These are phyloP conservation scores for Cacajao melanocephalus DNA, from an alignment of 2,797 vertebrate species.

Conservation along the genomic window DNA sequence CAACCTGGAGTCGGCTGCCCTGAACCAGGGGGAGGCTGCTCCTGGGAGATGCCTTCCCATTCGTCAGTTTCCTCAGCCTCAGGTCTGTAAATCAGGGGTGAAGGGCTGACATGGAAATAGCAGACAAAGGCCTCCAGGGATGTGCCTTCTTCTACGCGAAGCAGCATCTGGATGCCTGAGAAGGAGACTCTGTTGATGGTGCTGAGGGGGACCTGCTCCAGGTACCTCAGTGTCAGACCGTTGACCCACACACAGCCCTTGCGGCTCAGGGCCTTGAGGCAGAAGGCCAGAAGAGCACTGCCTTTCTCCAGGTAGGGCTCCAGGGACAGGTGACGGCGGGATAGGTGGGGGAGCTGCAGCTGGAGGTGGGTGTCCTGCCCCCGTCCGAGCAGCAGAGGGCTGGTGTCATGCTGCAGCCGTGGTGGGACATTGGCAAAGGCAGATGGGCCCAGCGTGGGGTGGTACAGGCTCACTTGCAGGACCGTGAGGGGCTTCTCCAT, in stretches of 20 bases:
- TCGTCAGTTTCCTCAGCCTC: not conserved
- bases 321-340: slow-evolving; percentile 50
- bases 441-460: slow-evolving; percentile 1
- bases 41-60: not conserved
- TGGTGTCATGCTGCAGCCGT: slow-evolving; percentile 60
- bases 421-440: slow-evolving; percentile 67
- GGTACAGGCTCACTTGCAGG: slow-evolving; percentile 70
- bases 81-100: not conserved
- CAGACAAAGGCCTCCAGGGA: slow-evolving; percentile 55
- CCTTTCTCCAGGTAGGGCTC: slow-evolving; percentile 63
- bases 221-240: slow-evolving; percentile 27
- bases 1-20: not conserved
- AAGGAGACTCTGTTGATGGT: not conserved
- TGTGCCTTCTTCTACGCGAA: not conserved
- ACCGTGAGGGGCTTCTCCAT: slow-evolving; percentile 27
- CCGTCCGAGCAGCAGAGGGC: slow-evolving; percentile 66
- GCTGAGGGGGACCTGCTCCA: slow-evolving; percentile 45
- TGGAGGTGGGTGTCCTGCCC: not conserved
- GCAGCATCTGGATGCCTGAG: not conserved
- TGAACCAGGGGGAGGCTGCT: not conserved
- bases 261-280: slow-evolving; percentile 58
- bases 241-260: slow-evolving; percentile 46
- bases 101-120: slow-evolving; percentile 57
- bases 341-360: slow-evolving; percentile 32
- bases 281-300: slow-evolving; percentile 48